Evolutionary conservation across 2,113 vertebrate genomes (phyloP).

Genomic region (Plecturocebus donacophilus): DNA sequence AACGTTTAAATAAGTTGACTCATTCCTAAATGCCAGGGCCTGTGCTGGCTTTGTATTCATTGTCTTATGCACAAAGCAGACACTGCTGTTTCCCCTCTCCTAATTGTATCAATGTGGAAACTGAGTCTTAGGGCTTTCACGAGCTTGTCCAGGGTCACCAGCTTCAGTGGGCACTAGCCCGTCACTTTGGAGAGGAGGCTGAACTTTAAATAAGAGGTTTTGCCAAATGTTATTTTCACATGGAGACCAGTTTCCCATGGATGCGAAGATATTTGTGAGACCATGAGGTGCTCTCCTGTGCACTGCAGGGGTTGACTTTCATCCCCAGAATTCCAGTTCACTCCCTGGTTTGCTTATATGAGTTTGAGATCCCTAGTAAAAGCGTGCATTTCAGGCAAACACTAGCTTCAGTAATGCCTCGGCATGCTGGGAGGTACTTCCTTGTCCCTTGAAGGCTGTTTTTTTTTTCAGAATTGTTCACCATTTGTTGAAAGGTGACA

Average conservation of each 20-base stretch:
- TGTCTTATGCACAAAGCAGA: accelerated
- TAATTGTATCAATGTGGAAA: not conserved
- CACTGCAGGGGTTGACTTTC: accelerated
- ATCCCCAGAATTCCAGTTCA: too few relatives aligned
- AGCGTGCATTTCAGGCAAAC: not conserved
- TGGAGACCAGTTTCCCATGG: not conserved
- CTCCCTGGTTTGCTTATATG: not conserved
- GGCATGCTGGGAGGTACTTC: accelerated
- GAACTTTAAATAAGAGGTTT: not conserved
- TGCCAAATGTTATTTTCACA: not conserved
- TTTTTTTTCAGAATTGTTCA: not conserved
- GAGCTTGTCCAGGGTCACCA: not conserved
- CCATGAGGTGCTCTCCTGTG: not conserved
- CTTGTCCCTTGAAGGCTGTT: not conserved
- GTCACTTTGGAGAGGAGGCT: not conserved
- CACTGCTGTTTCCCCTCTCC: too few relatives aligned
- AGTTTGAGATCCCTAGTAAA: not conserved
- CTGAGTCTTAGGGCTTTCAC: not conserved
- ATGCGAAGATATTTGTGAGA: not conserved
- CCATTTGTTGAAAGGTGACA: conserved; percentile 19
- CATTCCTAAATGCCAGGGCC: accelerated
- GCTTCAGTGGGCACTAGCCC: not conserved
- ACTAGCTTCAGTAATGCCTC: not conserved
- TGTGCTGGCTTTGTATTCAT: accelerated
- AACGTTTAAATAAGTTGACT: accelerated